These are phyloP conservation scores for Crossaster papposus DNA, from an alignment of 53 echinoderm and acorn worm species.

Conservation along the genomic window DNA sequence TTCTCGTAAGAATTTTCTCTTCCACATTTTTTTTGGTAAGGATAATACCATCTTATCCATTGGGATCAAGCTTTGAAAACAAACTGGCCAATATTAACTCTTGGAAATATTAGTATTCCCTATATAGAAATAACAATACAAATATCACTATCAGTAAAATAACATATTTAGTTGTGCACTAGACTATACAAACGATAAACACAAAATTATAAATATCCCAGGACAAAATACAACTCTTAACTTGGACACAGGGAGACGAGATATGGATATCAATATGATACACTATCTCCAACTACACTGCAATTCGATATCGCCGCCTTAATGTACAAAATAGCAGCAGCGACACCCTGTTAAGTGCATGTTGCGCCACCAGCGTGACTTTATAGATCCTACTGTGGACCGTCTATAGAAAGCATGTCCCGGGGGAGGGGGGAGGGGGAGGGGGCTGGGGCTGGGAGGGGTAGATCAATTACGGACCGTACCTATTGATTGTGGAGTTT, in stretches of 20 bases:
- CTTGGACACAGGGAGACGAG: not conserved
- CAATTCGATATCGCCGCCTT: conserved; percentile 3
- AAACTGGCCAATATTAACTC: too few species aligned
- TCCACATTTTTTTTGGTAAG: too few species aligned
- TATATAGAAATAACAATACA: too few species aligned
- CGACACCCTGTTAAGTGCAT: conserved; percentile 6
- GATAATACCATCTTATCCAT: too few species aligned
- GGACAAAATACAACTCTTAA: not conserved
- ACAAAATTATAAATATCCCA: not conserved
- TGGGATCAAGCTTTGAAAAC: too few species aligned
- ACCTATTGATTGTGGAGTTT: conserved; percentile 10
- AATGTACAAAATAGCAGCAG: not conserved
- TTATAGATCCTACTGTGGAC: conserved; percentile 5
- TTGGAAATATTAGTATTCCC: too few species aligned
- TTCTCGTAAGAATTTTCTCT: too few species aligned
- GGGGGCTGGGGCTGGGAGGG: too few species aligned
- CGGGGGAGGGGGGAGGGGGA: not conserved
- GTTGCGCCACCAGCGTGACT: conserved; percentile 45
- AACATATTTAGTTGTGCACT: not conserved
- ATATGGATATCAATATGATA: not conserved
- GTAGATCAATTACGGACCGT: conserved; percentile 1
- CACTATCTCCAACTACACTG: not conserved
- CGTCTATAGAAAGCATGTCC: not conserved
- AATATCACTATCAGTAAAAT: not conserved
- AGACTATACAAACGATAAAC: not conserved